Base-by-base conservation (phyloP, 2,888 invertebrate species). In the Dorcus parallelipipedus region DNA sequence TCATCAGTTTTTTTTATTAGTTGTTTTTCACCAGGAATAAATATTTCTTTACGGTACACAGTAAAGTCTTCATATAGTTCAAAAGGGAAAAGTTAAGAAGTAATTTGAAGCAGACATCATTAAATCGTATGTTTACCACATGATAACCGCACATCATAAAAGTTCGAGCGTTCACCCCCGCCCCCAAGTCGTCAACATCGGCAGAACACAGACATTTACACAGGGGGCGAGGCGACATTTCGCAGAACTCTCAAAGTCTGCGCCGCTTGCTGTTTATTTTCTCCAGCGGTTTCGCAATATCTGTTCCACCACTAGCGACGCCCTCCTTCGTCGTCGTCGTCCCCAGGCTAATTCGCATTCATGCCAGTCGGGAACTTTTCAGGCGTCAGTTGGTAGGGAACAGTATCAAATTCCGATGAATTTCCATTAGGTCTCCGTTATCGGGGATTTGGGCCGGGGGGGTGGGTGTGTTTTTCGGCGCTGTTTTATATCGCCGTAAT, bases 371-470 rank as follows among this genome's bases (percentile, higher is more conserved):
- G 20, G 45, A 17, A 20, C 23, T 45, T 45, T 20, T 9, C 17
- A 20, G 20, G 20, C 45, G 45, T 10, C 14, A 45, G 45, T 23
- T 45, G 20, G 49, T 38, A 20, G 20, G 23, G 9, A 33, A n/a
- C 43, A 20, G 45, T 50, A 38, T 50, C 56, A 56, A 51, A 56
- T 47, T 41, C 43, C 56, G 57, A 57, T 57, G 57, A 57, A 57
- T 57, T 57, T 57, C 57, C 52, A 57, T 57, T 57, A 57, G 57
- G 48, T 41, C 33, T 20, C 39, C 57, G 48, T 38, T 26, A 53
- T 42, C 42, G 42, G 51, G 33, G 45, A 42, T 40, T 40, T 49
- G 20, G 55, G 33, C n/a, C 38, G 52, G 52, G 17, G 17, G 26
- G 26, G 26, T 6, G 26, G 26, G 49, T 40, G 42, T 51, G 42